A percentile compares a stretch with the other conserved stretches of the same genome.
phyloP scores from a whole-genome alignment of 2,888 invertebrate species.

The Salpingus planirostris region DNA sequence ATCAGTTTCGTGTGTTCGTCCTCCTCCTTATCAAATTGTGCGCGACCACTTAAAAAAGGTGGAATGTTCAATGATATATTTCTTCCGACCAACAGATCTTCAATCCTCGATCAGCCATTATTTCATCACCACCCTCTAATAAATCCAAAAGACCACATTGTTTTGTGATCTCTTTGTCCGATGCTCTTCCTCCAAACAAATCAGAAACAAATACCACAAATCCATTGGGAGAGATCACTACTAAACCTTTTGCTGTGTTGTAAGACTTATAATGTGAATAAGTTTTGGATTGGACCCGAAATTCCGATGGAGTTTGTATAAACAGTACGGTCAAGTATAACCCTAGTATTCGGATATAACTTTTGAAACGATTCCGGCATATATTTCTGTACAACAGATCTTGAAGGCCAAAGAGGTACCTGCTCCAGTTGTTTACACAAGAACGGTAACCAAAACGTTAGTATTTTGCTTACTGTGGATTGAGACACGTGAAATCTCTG shows the following conservation, averaged over 20 bases:
- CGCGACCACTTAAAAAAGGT: neutral
- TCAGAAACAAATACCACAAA: conserved; percentile 1
- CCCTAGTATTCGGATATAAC: neutral
- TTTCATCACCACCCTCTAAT: neutral
- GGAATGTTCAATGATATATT: neutral
- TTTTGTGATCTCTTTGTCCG: neutral
- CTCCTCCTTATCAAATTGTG: neutral
- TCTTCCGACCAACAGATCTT: neutral
- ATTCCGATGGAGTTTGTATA: neutral
- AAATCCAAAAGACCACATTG: neutral
- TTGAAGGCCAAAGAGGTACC: conserved; percentile 1
- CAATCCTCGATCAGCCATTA: conserved; percentile 1
- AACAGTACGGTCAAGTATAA: conserved; percentile 1
- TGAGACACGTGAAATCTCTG: neutral
- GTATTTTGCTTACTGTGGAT: neutral
- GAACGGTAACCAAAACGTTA: neutral
- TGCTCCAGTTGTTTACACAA: neutral
- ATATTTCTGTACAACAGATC: neutral
- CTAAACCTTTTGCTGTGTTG: neutral
- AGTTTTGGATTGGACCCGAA: neutral
- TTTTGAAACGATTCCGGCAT: neutral
- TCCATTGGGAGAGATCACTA: conserved; percentile 1
- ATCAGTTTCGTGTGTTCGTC: neutral
- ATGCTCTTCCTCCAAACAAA: conserved; percentile 1
- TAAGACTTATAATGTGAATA: neutral